Base-by-base conservation (phyloP, 2,888 invertebrate species). In the Ochropleura plecta region DNA sequence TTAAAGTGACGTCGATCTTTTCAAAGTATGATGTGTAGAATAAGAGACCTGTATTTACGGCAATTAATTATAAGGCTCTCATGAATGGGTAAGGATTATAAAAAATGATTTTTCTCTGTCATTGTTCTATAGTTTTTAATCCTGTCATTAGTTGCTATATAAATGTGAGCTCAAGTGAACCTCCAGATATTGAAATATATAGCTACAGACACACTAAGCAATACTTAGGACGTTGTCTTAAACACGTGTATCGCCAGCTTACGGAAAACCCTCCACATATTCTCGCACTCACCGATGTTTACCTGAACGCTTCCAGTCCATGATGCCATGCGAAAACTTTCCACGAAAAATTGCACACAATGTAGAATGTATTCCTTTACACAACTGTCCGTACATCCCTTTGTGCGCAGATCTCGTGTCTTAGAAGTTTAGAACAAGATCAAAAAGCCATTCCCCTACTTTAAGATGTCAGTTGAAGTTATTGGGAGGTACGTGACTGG, bases 381-480 rank as follows among this genome's bases (percentile, higher is more conserved):
- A 44, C 42, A 55, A 76, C 64, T 62, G 76, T 83, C 70, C 72
- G 78, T 79, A 72, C 71, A 83, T 84, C 83, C 79, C 83, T 77
- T 85, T 85, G 84, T 85, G 81, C 63, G 78, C 77, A 78, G 86
- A 85, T 88, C 83, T 79, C 83, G 68, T 81, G 86, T 82, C 79
- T 87, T 85, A 63, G 76, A 86, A 86, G 76, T 89, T 91, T 88
- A 88, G 89, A 89, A 89, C 89, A 90, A 93, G 94, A 95, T 95
- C 95, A 94, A 94, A 94, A 93, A 93, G 93, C 93, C 85, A 92
- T 94, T 93, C 90, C 89, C 89, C 89, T 85, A 85, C 92, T 94
- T 91, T 90, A 92, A 93, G 91, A 92, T 92, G 95, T 95, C 95
- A 94, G 92, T 88, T 86, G 91, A 91, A 94, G 92, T 95, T 95